Evolutionary conservation across 2,888 invertebrate genomes (phyloP), one percentile per base, ranked within the genome.

Genomic region (Lasioglossum malachurum): DNA sequence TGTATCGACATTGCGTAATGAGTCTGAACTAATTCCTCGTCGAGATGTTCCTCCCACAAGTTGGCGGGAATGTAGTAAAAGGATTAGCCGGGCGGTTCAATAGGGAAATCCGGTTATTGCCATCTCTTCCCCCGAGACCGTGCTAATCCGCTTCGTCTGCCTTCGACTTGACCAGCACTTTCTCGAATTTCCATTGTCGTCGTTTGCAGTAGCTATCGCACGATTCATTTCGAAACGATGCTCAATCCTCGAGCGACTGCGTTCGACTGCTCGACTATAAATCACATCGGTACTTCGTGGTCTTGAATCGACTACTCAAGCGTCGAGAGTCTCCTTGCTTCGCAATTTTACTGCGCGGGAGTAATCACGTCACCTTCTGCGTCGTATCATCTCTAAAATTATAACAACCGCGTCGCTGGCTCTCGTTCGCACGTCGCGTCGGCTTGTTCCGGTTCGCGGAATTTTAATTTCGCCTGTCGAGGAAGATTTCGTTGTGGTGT

Each of bases 21-120:
- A 7, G 38, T 64, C 80, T 83, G 81, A 82, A 85, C 75, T 41
- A 74, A 49, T 87, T 81, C 4, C 35, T 73, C 75, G 81, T 84
- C 75, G 49, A 83, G 87, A 84, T 77, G 53, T 23, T 1, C 23
- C 23, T 69, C 3, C 14, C 35, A 76, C 57, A 80, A 80, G 67
- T 60, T 46, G 27, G 10, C n/a, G 49, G 73, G 82, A 74, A 44
- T 71, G 44, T 35, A 1, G 73, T 83, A 87, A 83, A 31, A 83
- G 78, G 86, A 84, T 88, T 77, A 84, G 19, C 19, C 71, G 75
- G 14, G 2, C n/a, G 84, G 64, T 79, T 83, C 72, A 83, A 83
- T 80, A 86, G 88, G 86, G 75, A 89, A 89, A 89, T 89, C 88
- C 83, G 78, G 79, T 84, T 86, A 84, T 69, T 88, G 69, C 75